phyloP scores from a whole-genome alignment of 2,113 vertebrate species.

The Tragelaphus strepsiceros region DNA sequence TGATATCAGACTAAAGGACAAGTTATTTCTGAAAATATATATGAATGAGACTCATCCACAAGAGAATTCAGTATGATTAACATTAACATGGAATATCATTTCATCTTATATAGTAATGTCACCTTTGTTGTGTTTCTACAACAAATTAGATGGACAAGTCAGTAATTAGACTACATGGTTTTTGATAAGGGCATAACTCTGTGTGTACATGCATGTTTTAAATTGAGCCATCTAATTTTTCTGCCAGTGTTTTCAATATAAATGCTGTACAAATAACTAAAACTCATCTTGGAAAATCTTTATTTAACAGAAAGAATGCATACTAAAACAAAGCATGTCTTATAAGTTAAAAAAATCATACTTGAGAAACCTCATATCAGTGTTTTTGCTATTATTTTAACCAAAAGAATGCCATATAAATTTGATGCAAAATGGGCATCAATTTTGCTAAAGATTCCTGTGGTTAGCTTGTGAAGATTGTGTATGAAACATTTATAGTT shows the following conservation, averaged over 20 bases:
- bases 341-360: constrained; percentile 10
- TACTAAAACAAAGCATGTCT: neutral
- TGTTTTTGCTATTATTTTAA: constrained; percentile 18
- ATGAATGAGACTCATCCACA: neutral
- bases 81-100: neutral
- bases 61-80: neutral
- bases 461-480: neutral
- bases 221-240: neutral
- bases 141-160: neutral
- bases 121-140: neutral
- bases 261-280: neutral
- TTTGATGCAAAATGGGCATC: neutral
- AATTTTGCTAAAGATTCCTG: neutral
- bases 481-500: neutral
- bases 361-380: neutral
- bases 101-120: neutral
- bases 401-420: neutral
- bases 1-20: neutral
- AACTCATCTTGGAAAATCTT: constrained; percentile 20
- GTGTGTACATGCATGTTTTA: neutral
- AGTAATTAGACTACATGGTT: neutral
- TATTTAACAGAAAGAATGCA: neutral
- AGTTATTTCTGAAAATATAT: constrained; percentile 23
- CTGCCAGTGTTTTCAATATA: neutral
- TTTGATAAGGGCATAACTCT: neutral